phyloP scores from a whole-genome alignment of 1,140 invertebrate species.

The Platyura marginata region DNA sequence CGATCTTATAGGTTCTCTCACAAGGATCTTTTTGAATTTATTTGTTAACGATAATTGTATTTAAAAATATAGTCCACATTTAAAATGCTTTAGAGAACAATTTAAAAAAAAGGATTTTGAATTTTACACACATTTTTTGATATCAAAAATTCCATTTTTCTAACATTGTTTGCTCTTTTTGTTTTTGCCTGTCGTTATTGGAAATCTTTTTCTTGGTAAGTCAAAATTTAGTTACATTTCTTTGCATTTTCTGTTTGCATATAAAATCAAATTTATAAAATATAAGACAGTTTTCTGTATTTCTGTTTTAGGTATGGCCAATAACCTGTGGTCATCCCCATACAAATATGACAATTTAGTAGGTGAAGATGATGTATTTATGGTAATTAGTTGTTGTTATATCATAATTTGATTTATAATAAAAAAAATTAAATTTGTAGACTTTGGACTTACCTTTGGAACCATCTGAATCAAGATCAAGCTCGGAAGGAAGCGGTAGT shows the following conservation, averaged over 20 bases:
- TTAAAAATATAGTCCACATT: no score
- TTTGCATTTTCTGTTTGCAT: not conserved
- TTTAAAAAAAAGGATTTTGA: no score
- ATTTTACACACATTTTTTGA: no score
- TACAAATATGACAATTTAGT: slow-evolving; percentile 39
- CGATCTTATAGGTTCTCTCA: no score
- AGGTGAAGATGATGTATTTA: slow-evolving; percentile 69
- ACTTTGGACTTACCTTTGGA: slow-evolving; percentile 64
- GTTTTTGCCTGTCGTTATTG: not conserved
- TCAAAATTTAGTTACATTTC: no score
- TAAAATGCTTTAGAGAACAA: no score
- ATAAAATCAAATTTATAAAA: no score
- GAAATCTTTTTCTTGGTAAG: not conserved
- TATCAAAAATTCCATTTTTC: no score
- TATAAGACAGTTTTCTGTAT: no score
- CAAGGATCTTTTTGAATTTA: no score
- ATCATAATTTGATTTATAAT: not conserved
- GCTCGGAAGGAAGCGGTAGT: slow-evolving; percentile 25
- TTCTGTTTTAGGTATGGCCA: not conserved
- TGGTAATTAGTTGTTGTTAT: slow-evolving; percentile 34
- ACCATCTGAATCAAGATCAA: slow-evolving; percentile 37
- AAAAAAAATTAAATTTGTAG: slow-evolving; percentile 27
- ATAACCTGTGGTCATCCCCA: slow-evolving; percentile 1
- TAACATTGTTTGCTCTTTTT: not conserved
- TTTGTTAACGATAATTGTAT: no score